phyloP scores from a whole-genome alignment of 2,113 vertebrate genomes.

The Mobula hypostoma region DNA sequence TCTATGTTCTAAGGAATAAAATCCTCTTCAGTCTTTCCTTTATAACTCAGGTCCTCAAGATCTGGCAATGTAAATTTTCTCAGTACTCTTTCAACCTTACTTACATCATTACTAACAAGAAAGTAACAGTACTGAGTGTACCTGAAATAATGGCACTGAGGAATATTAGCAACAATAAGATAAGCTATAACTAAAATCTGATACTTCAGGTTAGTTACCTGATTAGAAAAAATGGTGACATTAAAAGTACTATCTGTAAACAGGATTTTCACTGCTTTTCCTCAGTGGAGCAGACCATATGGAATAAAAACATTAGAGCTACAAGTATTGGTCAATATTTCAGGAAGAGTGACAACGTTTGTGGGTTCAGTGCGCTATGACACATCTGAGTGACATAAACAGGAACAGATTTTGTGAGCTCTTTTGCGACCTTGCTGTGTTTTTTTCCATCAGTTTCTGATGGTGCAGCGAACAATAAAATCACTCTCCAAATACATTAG shows the following conservation, averaged over 20 bases:
- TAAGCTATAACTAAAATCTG: neutral
- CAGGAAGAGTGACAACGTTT: neutral
- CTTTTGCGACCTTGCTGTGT: neutral
- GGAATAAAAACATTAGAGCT: neutral
- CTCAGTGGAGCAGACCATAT: neutral
- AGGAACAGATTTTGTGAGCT: neutral
- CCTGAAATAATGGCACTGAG: no score
- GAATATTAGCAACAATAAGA: neutral
- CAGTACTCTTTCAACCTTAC: no score
- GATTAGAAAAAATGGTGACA: neutral
- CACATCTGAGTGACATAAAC: slow-evolving; percentile 18
- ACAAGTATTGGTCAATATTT: neutral
- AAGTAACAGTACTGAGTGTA: neutral
- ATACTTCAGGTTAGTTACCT: neutral
- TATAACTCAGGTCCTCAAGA: no score
- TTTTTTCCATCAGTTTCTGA: slow-evolving; percentile 10
- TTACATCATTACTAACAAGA: neutral
- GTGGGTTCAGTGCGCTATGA: neutral
- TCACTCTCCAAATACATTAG: neutral
- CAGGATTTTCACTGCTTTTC: neutral
- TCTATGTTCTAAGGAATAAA: no score
- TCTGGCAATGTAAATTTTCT: no score
- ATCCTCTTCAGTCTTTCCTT: no score
- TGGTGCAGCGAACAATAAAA: neutral
- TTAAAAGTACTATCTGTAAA: neutral